A percentile compares a stretch with the other conserved stretches of the same genome.
Evolutionary conservation across 2,797 vertebrate species (phyloP).

Genomic region (Sebastes vulpes): DNA sequence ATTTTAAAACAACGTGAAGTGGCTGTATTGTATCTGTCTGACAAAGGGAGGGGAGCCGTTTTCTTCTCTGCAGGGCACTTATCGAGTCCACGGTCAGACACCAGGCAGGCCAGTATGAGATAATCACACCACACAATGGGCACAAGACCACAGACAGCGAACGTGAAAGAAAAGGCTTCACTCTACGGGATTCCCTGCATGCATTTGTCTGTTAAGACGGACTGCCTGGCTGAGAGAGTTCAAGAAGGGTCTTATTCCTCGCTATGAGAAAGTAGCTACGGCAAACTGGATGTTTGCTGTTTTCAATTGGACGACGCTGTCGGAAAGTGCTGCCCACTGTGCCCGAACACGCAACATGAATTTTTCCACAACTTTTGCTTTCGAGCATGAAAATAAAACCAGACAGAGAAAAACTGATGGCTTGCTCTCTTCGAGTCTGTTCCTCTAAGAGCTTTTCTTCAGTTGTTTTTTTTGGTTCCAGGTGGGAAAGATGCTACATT

Average conservation of each 20-base stretch:
- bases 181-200: slow-evolving; percentile 61
- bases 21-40: slow-evolving; percentile 50
- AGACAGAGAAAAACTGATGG: slow-evolving; percentile 15
- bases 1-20: slow-evolving; percentile 66
- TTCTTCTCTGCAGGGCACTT: slow-evolving; percentile 66
- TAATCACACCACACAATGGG: slow-evolving; percentile 73
- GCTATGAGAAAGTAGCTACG: slow-evolving; percentile 24
- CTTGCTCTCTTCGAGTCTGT: not conserved
- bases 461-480: not conserved
- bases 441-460: not conserved
- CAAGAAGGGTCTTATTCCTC: slow-evolving; percentile 46
- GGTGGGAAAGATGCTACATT: not conserved
- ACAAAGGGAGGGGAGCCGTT: slow-evolving; percentile 59
- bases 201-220: slow-evolving; percentile 45
- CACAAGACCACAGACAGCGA: slow-evolving; percentile 63
- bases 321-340: slow-evolving; percentile 35
- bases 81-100: slow-evolving; percentile 71
- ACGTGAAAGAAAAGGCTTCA: slow-evolving; percentile 55
- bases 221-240: slow-evolving; percentile 44
- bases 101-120: slow-evolving; percentile 67
- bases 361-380: slow-evolving; percentile 14
- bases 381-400: slow-evolving; percentile 38
- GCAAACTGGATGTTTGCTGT: slow-evolving; percentile 48
- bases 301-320: slow-evolving; percentile 43
- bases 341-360: not conserved